Base-by-base conservation (phyloP, 2,113 vertebrate species). In the Siniperca chuatsi region DNA sequence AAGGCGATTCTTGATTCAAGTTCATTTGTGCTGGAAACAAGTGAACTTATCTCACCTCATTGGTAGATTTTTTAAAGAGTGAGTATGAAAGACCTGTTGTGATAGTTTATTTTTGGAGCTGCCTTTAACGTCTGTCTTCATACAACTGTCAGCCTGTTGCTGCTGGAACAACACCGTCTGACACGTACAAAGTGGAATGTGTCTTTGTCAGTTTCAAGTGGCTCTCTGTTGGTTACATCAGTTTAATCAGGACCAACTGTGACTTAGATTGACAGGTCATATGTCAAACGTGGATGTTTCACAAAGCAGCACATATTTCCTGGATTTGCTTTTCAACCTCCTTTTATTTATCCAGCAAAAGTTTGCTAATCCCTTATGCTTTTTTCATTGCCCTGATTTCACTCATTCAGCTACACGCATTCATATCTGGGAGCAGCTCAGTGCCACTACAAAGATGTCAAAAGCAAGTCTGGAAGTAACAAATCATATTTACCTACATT, bases 221-320 rank as follows among this genome's bases (percentile, higher is more conserved):
- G 69, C 52, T 90, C 84, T 87, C 79, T 85, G 87, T 76, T 76
- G 87, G 76, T 83, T 90, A 85, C 87, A 81, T 90, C 91, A 84
- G 81, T 78, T 57, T 87, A 78, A 85, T 83, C 82, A 86, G 80
- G 75, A 84, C 83, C 86, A 84, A 79, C 87, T 75, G 74, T 84
- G 83, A 74, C 67, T 80, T 6, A 44, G 85, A 90, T 61, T 80
- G 85, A 86, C 86, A 79, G 68, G 87, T 79, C 81, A 82, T 74
- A 55, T 87, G 81, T 88, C 78, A 84, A 18, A 81, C 40, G 46
- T 37, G 58, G 57, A 76, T 75, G 78, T 76, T 52, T 76, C 65
- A 80, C 85, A 75, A 83, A 86, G 80, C 73, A 4, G 48, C 46
- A 13, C 80, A 46, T 55, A 29, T 81, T 88, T 78, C 74, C 78